Evolutionary conservation across 2,888 invertebrate species (phyloP).

Genomic region (Diabrotica balteata): DNA sequence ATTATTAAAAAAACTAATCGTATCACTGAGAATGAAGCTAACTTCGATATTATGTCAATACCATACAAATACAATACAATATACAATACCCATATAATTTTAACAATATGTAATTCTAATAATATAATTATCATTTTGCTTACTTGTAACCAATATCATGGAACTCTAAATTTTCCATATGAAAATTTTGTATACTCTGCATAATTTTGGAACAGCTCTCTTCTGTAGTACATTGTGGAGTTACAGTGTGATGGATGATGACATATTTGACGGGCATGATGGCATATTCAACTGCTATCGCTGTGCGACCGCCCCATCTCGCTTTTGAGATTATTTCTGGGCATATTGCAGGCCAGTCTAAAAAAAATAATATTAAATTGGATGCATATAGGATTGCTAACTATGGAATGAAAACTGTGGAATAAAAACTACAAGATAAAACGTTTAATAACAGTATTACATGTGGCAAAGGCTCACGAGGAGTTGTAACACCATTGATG

Average conservation of each 20-base stretch:
- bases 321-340: conserved; percentile 65
- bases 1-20: no score
- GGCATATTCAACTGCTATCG: conserved; percentile 64
- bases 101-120: no score
- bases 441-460: no score
- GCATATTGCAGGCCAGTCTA: conserved; percentile 54
- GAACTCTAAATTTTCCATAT: conserved; percentile 62
- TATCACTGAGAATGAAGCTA: no score
- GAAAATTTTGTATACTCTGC: conserved; percentile 63
- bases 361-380: conserved; percentile 2
- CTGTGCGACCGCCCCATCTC: conserved; percentile 67
- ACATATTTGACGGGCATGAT: conserved; percentile 63
- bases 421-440: no score
- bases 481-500: no score
- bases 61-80: no score
- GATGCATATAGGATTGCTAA: no score
- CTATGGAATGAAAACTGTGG: no score
- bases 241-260: conserved; percentile 67
- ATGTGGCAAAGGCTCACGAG: no score
- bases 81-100: no score
- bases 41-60: no score
- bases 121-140: conserved; percentile 43
- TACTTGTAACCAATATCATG: conserved; percentile 69
- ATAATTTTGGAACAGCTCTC: conserved; percentile 58
- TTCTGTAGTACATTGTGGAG: conserved; percentile 60